Evolutionary conservation across 2,113 vertebrate genomes (phyloP).

Genomic region (Phyllopteryx taeniolatus): DNA sequence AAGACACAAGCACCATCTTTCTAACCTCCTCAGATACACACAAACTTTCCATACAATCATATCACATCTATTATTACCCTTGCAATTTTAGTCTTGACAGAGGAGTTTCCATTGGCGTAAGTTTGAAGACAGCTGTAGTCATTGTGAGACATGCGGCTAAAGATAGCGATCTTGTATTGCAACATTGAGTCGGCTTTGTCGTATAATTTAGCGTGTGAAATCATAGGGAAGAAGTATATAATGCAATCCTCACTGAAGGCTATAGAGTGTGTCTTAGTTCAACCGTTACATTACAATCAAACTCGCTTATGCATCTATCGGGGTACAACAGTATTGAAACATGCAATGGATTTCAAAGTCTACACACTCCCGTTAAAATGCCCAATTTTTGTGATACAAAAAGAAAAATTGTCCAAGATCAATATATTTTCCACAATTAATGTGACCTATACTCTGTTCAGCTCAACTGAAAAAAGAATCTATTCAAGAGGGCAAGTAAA

Average conservation of each 20-base stretch:
- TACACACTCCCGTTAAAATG: too few relatives aligned
- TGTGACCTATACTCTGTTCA: too few relatives aligned
- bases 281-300: not conserved
- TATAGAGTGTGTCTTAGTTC: not conserved
- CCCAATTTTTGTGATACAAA: too few relatives aligned
- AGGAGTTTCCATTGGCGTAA: not conserved
- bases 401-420: too few relatives aligned
- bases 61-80: constrained; percentile 1
- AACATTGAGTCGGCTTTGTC: not conserved
- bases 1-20: not conserved
- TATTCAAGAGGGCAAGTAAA: too few relatives aligned
- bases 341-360: not conserved
- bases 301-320: too few relatives aligned
- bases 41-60: not conserved
- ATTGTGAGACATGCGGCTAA: not conserved
- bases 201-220: not conserved
- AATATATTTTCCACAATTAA: too few relatives aligned
- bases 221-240: not conserved
- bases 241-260: not conserved
- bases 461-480: too few relatives aligned
- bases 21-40: not conserved
- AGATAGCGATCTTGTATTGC: not conserved
- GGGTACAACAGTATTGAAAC: not conserved
- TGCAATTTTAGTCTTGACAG: not conserved
- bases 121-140: not conserved